Evolutionary conservation across 1,140 invertebrate species (phyloP).

Genomic region (Batillaria attramentaria): DNA sequence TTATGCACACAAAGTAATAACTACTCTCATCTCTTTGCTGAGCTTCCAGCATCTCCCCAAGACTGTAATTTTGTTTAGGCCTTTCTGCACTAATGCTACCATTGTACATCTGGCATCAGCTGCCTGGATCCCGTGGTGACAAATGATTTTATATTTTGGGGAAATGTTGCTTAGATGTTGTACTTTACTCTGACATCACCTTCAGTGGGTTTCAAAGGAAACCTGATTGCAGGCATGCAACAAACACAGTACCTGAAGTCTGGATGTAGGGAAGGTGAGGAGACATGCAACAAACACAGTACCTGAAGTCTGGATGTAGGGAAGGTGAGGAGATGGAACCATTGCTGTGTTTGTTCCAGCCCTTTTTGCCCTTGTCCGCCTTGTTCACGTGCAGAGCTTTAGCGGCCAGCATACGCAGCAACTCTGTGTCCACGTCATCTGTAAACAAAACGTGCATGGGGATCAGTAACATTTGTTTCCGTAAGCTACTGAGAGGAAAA

Average conservation of each 20-base stretch:
- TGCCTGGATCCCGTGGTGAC: too few species aligned
- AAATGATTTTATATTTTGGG: too few species aligned
- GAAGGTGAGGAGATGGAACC: constrained; percentile 29
- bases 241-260: constrained; percentile 51
- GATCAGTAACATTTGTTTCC: background rate
- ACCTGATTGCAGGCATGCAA: too few species aligned
- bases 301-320: constrained; percentile 46
- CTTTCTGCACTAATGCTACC: too few species aligned
- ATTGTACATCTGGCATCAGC: too few species aligned
- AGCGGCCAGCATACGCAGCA: constrained; percentile 65
- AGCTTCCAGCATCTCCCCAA: too few species aligned
- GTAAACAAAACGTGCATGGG: constrained; percentile 12
- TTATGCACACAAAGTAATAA: too few species aligned
- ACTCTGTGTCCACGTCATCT: constrained; percentile 71
- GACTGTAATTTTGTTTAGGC: too few species aligned
- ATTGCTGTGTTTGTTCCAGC: constrained; percentile 56
- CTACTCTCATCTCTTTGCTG: too few species aligned
- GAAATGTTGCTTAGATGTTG: too few species aligned
- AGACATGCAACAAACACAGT: background rate
- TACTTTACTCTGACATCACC: too few species aligned
- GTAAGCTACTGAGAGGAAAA: background rate
- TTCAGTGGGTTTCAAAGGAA: too few species aligned
- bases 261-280: constrained; percentile 29
- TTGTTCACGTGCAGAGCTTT: constrained; percentile 63
- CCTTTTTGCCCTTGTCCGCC: constrained; percentile 57